Conservation (phyloP, 2,113 vertebrate species). For the Dascyllus trimaculatus region DNA sequence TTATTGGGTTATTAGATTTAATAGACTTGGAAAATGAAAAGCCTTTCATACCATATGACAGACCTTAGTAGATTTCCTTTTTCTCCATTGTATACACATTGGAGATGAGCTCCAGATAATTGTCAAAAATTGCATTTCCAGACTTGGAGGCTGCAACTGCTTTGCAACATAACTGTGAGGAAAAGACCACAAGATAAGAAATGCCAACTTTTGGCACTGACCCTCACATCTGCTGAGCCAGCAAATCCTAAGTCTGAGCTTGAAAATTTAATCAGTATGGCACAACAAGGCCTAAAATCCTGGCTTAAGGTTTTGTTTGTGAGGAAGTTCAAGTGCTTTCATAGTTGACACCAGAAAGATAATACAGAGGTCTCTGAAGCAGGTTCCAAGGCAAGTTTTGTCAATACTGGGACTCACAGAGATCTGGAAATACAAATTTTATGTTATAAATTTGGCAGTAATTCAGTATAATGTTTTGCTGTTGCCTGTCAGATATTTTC, state of each 20-base stretch:
- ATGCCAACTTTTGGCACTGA: constrained; percentile 66
- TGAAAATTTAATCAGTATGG: constrained; percentile 64
- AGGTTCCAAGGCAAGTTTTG: neutral
- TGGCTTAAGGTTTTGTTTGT: constrained; percentile 59
- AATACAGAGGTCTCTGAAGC: neutral
- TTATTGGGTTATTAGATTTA: constrained; percentile 75
- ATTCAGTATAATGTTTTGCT: neutral
- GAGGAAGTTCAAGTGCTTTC: constrained; percentile 26
- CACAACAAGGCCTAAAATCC: constrained; percentile 61
- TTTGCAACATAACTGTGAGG: constrained; percentile 55
- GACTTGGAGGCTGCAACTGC: constrained; percentile 33
- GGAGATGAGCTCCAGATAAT: constrained; percentile 64
- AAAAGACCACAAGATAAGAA: constrained; percentile 65
- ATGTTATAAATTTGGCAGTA: neutral
- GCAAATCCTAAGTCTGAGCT: constrained; percentile 74
- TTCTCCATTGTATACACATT: constrained; percentile 47
- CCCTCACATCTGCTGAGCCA: constrained; percentile 62
- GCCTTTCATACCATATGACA: constrained; percentile 55
- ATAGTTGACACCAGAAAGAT: neutral
- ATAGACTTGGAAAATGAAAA: constrained; percentile 76
- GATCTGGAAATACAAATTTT: constrained; percentile 5
- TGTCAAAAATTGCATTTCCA: constrained; percentile 54
- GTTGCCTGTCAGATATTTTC: neutral
- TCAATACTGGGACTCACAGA: neutral
- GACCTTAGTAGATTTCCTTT: constrained; percentile 53